phyloP scores from a whole-genome alignment of 2,113 vertebrate species.

The Okapia johnstoni region DNA sequence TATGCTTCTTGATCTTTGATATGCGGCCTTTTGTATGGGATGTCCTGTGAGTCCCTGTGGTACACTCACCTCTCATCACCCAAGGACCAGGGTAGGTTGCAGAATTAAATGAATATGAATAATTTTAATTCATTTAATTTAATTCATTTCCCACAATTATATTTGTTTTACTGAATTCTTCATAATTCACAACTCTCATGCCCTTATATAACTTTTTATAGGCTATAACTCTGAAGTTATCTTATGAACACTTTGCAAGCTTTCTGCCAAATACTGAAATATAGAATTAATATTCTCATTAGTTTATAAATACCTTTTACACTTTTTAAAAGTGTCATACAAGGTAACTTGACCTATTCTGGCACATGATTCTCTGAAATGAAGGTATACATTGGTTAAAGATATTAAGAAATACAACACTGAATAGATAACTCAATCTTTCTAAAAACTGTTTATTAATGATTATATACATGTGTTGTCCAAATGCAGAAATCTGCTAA shows the following conservation, averaged over 20 bases:
- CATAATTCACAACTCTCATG: background rate
- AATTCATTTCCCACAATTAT: conserved; percentile 40
- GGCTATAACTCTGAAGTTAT: background rate
- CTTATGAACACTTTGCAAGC: background rate
- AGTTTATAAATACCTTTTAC: background rate
- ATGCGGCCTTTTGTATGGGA: background rate
- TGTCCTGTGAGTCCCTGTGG: background rate
- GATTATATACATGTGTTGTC: background rate
- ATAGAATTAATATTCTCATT: rapidly evolving
- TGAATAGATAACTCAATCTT: background rate
- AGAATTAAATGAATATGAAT: background rate
- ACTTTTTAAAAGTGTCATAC: background rate
- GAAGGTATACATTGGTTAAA: background rate
- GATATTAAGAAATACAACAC: background rate
- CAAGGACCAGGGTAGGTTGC: background rate
- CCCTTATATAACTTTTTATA: rapidly evolving
- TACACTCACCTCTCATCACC: background rate
- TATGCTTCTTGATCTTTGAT: background rate
- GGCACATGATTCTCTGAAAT: background rate
- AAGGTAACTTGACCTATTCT: rapidly evolving
- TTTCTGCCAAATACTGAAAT: background rate
- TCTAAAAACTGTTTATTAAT: background rate
- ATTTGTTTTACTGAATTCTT: conserved; percentile 35
- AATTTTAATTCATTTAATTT: conserved; percentile 48
- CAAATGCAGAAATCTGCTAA: background rate